Base-by-base conservation (phyloP, 2,113 vertebrate species). In the Acrocephalus arundinaceus region DNA sequence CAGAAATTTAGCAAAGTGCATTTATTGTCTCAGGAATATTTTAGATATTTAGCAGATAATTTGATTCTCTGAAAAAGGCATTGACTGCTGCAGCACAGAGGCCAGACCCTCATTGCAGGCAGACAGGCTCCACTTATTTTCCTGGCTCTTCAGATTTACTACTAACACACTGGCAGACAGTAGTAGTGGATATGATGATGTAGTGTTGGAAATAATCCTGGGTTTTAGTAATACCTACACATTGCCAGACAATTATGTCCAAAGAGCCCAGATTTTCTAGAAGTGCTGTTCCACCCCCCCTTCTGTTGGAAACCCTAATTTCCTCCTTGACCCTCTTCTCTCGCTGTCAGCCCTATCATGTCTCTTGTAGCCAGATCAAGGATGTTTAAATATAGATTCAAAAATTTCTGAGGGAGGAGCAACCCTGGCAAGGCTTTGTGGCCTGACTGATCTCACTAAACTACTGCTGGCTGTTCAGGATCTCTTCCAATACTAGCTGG, bases 181-280 rank as follows among this genome's bases (percentile, higher is more conserved):
- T 77, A 78, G 49, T 39, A 93, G 81, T 89, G 96, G 77, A 87
- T 79, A 90, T 96, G 93, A 94, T 96, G 96, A 97, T 96, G 96
- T 94, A 92, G 96, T 95, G 76, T 58, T 97, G 97, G 96, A 96
- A 93, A 85, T 85, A 87, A 74, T 96, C 95, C 95, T 96, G 88
- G 88, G 65, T 80, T 87, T 87, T 59, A 94, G 87, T 89, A 93
- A 71, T 78, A 58, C 68, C 78, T 93, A 65, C 10, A 11, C 37
- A 46, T 51, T 97, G 96, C 97, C 97, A 97, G 94, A 88, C 85
- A 61, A 82, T 97, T 84, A 93, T 39, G 67, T 96, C 93, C 96
- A 97, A 85, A 93, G 52, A 49, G 22, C 95, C 97, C 97, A 97
- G 97, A 93, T 97, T 97, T 97, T 94, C 95, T 92, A 94, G 94